Conservation (phyloP, 2,797 vertebrate species). For the Bovichtus diacanthus region DNA sequence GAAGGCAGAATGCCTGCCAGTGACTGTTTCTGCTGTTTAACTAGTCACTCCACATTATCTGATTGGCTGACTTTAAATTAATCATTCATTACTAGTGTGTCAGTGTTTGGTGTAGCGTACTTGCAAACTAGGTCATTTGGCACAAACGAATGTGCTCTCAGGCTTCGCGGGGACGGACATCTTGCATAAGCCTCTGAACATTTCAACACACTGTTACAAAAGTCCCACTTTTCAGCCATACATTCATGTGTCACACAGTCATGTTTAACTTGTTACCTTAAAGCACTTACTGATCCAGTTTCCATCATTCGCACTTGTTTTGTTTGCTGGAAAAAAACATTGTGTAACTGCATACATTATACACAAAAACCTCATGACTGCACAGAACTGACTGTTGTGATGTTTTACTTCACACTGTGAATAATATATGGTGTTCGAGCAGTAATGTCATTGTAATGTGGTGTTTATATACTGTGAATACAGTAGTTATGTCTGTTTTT, state of each 20-base stretch:
- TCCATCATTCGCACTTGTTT: neutral
- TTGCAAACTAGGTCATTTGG: constrained; percentile 84
- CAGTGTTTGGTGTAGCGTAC: constrained; percentile 77
- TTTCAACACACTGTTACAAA: constrained; percentile 38
- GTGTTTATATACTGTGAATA: no score
- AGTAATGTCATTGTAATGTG: neutral
- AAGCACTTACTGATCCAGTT: neutral
- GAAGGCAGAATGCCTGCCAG: constrained; percentile 64
- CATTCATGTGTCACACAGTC: constrained; percentile 28
- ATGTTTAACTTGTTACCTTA: constrained; percentile 16
- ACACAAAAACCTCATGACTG: constrained; percentile 4
- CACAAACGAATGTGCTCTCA: constrained; percentile 71
- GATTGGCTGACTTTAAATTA: constrained; percentile 82
- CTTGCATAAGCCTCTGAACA: constrained; percentile 65
- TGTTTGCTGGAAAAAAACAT: neutral
- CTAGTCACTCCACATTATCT: constrained; percentile 73
- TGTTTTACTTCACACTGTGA: neutral
- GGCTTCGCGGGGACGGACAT: constrained; percentile 69
- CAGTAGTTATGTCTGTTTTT: neutral
- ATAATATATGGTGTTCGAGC: neutral
- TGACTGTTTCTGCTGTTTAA: constrained; percentile 70
- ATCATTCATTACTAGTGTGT: constrained; percentile 83
- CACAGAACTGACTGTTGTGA: neutral
- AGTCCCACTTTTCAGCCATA: constrained; percentile 15
- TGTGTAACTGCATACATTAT: constrained; percentile 1